These are phyloP conservation scores for Micromesistius poutassou DNA, from an alignment of 2,797 vertebrate species.

Conservation along the genomic window DNA sequence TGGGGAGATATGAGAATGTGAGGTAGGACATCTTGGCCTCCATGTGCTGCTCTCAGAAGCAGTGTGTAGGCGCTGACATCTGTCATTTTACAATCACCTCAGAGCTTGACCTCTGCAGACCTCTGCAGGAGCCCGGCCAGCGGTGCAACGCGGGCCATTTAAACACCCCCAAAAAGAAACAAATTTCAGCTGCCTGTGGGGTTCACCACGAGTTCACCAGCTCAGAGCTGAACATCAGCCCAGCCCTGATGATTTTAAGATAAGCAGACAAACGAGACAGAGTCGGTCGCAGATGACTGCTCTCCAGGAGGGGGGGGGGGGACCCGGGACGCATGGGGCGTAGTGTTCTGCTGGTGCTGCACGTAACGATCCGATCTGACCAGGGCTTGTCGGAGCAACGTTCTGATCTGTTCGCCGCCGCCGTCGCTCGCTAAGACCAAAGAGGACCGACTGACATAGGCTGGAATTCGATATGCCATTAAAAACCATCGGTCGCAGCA, in stretches of 20 bases:
- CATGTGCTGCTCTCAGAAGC: no score
- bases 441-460: no score
- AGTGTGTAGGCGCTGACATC: slow-evolving; percentile 18
- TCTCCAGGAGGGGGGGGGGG: slow-evolving; percentile 22
- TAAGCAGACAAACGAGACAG: slow-evolving; percentile 44
- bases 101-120: slow-evolving; percentile 32
- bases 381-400: no score
- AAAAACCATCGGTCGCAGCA: not conserved
- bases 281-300: slow-evolving; percentile 38
- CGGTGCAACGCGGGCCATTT: slow-evolving; percentile 32
- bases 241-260: slow-evolving; percentile 59
- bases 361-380: slow-evolving; percentile 41
- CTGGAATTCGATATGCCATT: not conserved
- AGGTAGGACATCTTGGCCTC: no score
- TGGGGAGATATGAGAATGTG: slow-evolving; percentile 16
- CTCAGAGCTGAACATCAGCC: slow-evolving; percentile 49
- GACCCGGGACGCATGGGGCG: slow-evolving; percentile 5
- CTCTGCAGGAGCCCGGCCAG: slow-evolving; percentile 15
- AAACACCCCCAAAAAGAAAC: slow-evolving; percentile 12
- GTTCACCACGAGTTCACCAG: slow-evolving; percentile 58
- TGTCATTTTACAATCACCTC: slow-evolving; percentile 26
- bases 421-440: no score
- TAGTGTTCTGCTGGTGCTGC: slow-evolving; percentile 4
- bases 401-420: no score
- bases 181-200: slow-evolving; percentile 40